A percentile compares a stretch with the other conserved stretches of the same genome.
Conservation (phyloP, 1,140 invertebrate species). For the Cydia splendana region DNA sequence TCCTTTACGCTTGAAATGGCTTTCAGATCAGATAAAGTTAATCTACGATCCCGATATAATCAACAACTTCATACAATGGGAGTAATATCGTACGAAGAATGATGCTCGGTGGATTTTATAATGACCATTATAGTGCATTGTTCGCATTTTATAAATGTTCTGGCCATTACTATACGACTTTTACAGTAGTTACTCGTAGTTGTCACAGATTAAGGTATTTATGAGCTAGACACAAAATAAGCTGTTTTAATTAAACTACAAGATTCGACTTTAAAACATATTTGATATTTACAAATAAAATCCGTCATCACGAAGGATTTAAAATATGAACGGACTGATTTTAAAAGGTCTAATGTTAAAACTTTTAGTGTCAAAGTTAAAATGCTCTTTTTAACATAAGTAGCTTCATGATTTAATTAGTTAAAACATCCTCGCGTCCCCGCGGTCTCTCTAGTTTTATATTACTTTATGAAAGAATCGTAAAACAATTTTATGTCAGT, state of each 20-base stretch:
- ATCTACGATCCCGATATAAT: constrained; percentile 44
- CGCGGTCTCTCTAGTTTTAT: constrained; percentile 24
- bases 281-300: too few species aligned
- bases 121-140: constrained; percentile 22
- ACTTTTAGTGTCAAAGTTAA: neutral
- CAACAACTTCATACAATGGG: constrained; percentile 38
- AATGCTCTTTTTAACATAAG: neutral
- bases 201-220: constrained; percentile 5
- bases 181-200: neutral
- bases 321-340: neutral
- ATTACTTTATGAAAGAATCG: constrained; percentile 28
- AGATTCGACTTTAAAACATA: too few species aligned
- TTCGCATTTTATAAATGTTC: constrained; percentile 1
- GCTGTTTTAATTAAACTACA: neutral
- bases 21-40: constrained; percentile 48
- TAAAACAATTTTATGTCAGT: constrained; percentile 47
- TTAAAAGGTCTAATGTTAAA: neutral
- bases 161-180: neutral
- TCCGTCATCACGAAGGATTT: too few species aligned
- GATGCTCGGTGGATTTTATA: constrained; percentile 17
- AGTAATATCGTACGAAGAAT: constrained; percentile 23
- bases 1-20: constrained; percentile 48
- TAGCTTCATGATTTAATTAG: constrained; percentile 14
- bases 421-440: constrained; percentile 6
- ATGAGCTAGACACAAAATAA: neutral